Percentiles rank a stretch among this genome's conserved stretches.
These are phyloP conservation scores for Lepilemur septentrionalis DNA, from an alignment of 2,797 vertebrate species.

Conservation along the genomic window DNA sequence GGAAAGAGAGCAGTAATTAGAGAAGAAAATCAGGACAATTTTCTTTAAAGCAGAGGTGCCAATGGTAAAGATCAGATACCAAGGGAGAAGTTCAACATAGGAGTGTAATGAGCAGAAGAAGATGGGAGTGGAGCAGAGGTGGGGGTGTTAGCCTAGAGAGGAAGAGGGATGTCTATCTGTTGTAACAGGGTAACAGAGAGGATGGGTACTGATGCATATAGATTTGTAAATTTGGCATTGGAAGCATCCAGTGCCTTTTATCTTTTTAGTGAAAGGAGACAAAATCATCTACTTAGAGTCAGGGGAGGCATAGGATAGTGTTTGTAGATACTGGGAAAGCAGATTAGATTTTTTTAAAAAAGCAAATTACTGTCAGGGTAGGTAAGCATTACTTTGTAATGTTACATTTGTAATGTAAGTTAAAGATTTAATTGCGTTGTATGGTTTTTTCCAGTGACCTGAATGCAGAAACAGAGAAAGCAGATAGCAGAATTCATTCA, in stretches of 20 bases:
- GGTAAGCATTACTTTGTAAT: neutral
- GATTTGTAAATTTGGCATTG: neutral
- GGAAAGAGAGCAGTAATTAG: neutral
- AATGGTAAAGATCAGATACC: neutral
- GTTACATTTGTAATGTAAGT: neutral
- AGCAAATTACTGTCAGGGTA: neutral
- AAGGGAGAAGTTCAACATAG: neutral
- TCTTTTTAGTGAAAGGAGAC: neutral
- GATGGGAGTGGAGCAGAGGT: neutral
- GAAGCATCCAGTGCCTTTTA: neutral
- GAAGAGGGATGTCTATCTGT: neutral
- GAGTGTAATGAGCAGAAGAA: neutral
- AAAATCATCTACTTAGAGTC: neutral
- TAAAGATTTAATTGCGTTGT: neutral
- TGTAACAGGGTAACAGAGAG: neutral
- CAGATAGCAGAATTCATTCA: neutral
- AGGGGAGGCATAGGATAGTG: neutral
- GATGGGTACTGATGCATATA: neutral
- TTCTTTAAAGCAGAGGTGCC: neutral
- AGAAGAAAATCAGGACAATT: neutral
- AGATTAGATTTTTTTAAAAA: neutral
- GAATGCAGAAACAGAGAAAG: neutral
- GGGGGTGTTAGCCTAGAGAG: neutral
- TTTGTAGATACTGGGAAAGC: neutral
- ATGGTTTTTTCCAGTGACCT: neutral